Percentiles rank a stretch among this genome's conserved stretches.
Conservation (phyloP, 2,888 invertebrate species). For the Thecophora atra region DNA sequence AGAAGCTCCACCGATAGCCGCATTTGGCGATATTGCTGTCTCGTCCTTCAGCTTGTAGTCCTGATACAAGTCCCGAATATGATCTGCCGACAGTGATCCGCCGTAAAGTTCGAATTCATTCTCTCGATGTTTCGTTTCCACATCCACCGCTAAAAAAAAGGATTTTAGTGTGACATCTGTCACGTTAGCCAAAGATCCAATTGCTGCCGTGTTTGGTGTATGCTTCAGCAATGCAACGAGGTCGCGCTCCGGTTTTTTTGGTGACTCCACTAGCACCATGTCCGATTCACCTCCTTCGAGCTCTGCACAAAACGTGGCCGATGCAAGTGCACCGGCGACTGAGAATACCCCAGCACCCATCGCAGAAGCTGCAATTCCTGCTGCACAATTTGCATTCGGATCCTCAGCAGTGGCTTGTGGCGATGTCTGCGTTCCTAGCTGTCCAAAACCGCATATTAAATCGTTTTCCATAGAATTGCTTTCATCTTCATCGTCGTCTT, state of each 20-base stretch:
- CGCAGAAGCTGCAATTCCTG: constrained; percentile 56
- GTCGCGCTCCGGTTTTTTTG: constrained; percentile 76
- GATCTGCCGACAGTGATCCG: constrained; percentile 66
- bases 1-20: constrained; percentile 45
- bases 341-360: constrained; percentile 42
- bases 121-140: constrained; percentile 65
- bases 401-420: constrained; percentile 64
- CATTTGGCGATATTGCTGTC: constrained; percentile 54
- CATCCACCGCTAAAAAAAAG: constrained; percentile 72
- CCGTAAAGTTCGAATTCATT: constrained; percentile 60
- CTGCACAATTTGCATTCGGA: constrained; percentile 68
- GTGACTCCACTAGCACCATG: constrained; percentile 79
- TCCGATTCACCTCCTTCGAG: constrained; percentile 86
- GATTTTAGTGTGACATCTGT: constrained; percentile 67
- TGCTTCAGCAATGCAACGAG: constrained; percentile 76
- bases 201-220: constrained; percentile 56
- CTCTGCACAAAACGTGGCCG: constrained; percentile 75
- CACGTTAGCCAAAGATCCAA: constrained; percentile 58
- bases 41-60: constrained; percentile 71
- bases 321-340: constrained; percentile 50
- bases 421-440: constrained; percentile 67
- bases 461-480: constrained; percentile 72
- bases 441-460: constrained; percentile 69
- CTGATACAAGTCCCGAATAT: constrained; percentile 72
- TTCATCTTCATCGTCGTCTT: constrained; percentile 71